A percentile compares a stretch with the other conserved stretches of the same genome.
These are phyloP conservation scores for Agrochola circellaris DNA, from an alignment of 2,888 invertebrate genomes.

Conservation along the genomic window DNA sequence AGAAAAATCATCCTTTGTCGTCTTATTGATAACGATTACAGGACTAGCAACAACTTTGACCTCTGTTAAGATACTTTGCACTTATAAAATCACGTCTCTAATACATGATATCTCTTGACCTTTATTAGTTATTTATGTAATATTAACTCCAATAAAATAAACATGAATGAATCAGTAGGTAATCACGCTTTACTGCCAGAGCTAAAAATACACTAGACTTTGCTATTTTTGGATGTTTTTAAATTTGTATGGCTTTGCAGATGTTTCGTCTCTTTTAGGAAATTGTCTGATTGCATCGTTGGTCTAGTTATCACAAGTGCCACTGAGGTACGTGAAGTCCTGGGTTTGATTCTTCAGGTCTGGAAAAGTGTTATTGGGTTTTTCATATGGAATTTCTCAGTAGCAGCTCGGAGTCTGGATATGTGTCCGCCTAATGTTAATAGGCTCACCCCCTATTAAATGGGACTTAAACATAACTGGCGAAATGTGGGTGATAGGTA, in stretches of 20 bases:
- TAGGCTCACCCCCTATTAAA: too few relatives aligned
- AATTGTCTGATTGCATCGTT: background rate
- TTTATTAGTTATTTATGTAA: constrained; percentile 38
- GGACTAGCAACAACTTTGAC: constrained; percentile 25
- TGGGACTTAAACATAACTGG: too few relatives aligned
- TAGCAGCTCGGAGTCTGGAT: too few relatives aligned
- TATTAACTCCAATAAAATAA: background rate
- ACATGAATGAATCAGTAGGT: constrained; percentile 19
- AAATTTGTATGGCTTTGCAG: constrained; percentile 16
- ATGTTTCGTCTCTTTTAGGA: background rate
- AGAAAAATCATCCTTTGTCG: background rate
- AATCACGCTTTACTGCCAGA: background rate
- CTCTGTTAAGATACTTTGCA: constrained; percentile 22
- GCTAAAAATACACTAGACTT: constrained; percentile 13
- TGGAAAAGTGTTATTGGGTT: too few relatives aligned
- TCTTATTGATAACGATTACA: constrained; percentile 14
- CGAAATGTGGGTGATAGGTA: too few relatives aligned
- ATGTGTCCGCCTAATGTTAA: too few relatives aligned
- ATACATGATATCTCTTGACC: constrained; percentile 15
- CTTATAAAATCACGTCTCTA: constrained; percentile 23
- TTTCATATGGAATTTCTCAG: too few relatives aligned
- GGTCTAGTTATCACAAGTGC: too few relatives aligned
- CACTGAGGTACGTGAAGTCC: too few relatives aligned
- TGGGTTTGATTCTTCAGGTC: too few relatives aligned
- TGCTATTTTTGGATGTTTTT: background rate